A percentile compares a stretch with the other conserved stretches of the same genome.
Evolutionary conservation across 2,888 invertebrate genomes (phyloP).

Genomic region (Watsonalla cultraria): DNA sequence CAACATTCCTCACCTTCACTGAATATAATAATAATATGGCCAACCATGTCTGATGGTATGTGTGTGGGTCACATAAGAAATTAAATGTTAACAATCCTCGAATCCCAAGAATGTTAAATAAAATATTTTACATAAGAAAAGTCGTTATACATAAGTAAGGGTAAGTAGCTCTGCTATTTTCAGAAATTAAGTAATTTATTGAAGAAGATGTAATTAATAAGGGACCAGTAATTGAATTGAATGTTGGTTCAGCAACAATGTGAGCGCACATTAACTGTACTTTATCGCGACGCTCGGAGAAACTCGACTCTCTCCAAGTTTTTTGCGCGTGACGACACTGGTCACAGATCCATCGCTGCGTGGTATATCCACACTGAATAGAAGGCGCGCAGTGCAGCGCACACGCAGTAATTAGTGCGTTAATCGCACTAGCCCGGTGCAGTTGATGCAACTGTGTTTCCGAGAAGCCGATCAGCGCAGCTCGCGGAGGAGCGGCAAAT

Average conservation of each 20-base stretch:
- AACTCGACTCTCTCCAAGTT: background rate
- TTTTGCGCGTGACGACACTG: constrained; percentile 5
- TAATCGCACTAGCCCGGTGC: constrained; percentile 57
- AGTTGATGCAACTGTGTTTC: constrained; percentile 69
- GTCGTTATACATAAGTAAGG: too few relatives aligned
- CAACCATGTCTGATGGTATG: too few relatives aligned
- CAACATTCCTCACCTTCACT: too few relatives aligned
- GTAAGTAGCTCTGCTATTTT: too few relatives aligned
- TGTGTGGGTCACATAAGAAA: too few relatives aligned
- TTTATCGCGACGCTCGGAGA: background rate
- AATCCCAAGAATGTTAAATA: too few relatives aligned
- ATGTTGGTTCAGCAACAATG: background rate
- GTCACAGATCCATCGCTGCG: constrained; percentile 6
- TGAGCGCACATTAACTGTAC: background rate
- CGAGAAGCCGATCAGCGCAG: constrained; percentile 66
- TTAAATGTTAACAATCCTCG: too few relatives aligned
- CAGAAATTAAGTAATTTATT: too few relatives aligned
- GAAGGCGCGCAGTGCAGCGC: constrained; percentile 22
- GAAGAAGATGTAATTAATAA: too few relatives aligned
- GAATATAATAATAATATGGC: too few relatives aligned
- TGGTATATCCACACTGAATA: constrained; percentile 4
- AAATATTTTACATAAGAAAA: too few relatives aligned
- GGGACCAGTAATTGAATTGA: too few relatives aligned
- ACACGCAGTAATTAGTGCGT: constrained; percentile 62
- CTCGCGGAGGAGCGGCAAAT: constrained; percentile 69